These are phyloP conservation scores for Malurus leucopterus DNA, from an alignment of 2,797 vertebrate species.

Conservation along the genomic window DNA sequence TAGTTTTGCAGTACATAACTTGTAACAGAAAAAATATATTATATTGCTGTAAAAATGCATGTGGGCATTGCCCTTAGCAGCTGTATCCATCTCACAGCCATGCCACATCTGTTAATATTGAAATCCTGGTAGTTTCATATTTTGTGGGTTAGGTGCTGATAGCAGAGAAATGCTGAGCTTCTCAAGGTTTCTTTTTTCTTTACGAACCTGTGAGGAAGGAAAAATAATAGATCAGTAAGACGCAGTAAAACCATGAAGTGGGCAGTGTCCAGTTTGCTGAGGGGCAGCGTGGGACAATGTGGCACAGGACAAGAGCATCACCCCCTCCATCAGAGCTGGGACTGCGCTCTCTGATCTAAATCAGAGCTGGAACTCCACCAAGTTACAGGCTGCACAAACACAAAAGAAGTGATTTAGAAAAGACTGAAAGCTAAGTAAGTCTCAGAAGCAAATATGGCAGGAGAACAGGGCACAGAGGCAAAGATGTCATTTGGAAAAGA, in stretches of 20 bases:
- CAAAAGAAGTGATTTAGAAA: neutral
- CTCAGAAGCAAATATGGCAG: neutral
- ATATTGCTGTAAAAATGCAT: conserved; percentile 7
- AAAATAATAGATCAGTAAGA: neutral
- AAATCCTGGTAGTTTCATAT: neutral
- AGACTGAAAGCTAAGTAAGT: neutral
- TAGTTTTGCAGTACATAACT: neutral
- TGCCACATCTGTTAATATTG: neutral
- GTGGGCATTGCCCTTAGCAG: neutral
- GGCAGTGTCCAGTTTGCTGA: neutral
- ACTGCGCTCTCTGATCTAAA: rapidly evolving
- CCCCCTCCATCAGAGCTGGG: rapidly evolving
- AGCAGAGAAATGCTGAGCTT: neutral
- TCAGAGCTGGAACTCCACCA: neutral
- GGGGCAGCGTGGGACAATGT: rapidly evolving
- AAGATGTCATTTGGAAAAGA: neutral
- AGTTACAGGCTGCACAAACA: neutral
- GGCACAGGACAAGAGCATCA: neutral
- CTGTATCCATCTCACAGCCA: neutral
- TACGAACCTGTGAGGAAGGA: neutral
- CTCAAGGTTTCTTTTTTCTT: neutral
- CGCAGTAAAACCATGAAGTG: neutral
- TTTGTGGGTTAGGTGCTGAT: neutral
- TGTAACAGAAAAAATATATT: neutral
- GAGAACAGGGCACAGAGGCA: rapidly evolving